Evolutionary conservation across 2,113 vertebrate genomes (phyloP), one percentile per base, ranked within the genome.

Genomic region (Etia nguti): DNA sequence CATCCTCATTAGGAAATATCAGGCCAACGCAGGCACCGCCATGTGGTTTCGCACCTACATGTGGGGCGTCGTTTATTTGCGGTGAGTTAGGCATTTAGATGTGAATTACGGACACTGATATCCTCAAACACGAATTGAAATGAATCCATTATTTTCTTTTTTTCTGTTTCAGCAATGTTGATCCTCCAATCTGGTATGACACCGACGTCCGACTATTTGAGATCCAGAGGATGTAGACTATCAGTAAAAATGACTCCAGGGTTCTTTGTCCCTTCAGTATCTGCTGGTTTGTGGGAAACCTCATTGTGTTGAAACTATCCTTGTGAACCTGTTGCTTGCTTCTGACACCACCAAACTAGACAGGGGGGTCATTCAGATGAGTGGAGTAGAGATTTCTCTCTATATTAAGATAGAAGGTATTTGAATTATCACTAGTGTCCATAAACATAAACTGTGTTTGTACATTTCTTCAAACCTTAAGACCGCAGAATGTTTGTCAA

Each of bases 31-130:
- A 0, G 98, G 98, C 92, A 99, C 99, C 0, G 98, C 98, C 93
- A 98, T 97, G 97, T 99, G 99, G 99, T 99, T 99, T 94, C 98
- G 99, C 52, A 99, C 98, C 36, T 99, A 99, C 95, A 99, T 99
- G 98, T 99, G 99, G 99, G 98, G 98, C 4, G 98, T 99, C 46
- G 97, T 99, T 93, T 99, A 99, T 92, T 93, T 99, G 94, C 98
- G 99, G 99, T 99, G 92, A 97, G 95, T 92, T 10, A 13, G 22
- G 20, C 6, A 16, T 26, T 68, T 13, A 77, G 29, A 31, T 2
- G 11, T 36, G 8, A 1, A 7, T 77, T 11, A 11, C n/a, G 9
- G 24, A 34, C 4, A 73, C n/a, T 29, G 15, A 26, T 9, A 3
- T 41, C 9, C 41, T 13, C 11, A 4, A 41, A 59, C 9, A 24